Base-by-base conservation (phyloP, 2,797 vertebrate genomes). In the Huso huso region DNA sequence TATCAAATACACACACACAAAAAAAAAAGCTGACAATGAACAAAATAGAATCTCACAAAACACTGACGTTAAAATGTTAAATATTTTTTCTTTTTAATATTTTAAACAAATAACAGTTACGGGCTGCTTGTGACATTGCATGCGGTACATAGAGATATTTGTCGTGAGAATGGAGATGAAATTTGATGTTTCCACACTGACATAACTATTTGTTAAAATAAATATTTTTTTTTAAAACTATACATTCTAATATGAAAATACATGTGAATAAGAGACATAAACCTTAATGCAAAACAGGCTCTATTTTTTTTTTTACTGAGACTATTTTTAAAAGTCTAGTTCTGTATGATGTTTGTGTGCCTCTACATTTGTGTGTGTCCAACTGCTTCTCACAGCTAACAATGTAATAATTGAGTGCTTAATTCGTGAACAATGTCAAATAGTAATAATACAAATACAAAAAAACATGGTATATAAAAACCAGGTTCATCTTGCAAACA, bases 41-140 rank as follows among this genome's bases (percentile, higher is more conserved):
- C 88, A 82, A 86, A 87, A 88, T 81, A 84, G 77, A 92, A 89
- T 77, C 85, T 91, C 85, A 92, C 87, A 88, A 86, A 89, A 92
- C 87, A 91, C 87, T 91, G 89, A 86, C 88, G 83, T 89, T 86
- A 87, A 87, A 80, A 79, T 81, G 85, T 84, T 81, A 89, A 83
- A 88, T 84, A 37, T 37, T 37, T 37, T 80, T 82, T 81, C 7
- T 55, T 83, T 85, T 84, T 86, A 82, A 84, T 86, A 86, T 88
- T 83, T 62, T 10, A 62, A 62, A 62, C 18, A 58, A 23, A 62
- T 82, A 9, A 1, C 81, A 76, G 69, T 75, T 86, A 85, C 75
- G 81, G 75, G 71, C 80, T 84, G 23, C 74, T 77, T 82, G 88
- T 90, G 88, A 90, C 85, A 88, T 85, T 91, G 91, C 91, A 94